phyloP scores from a whole-genome alignment of 2,113 vertebrate genomes.

The Amphiprion ocellaris region DNA sequence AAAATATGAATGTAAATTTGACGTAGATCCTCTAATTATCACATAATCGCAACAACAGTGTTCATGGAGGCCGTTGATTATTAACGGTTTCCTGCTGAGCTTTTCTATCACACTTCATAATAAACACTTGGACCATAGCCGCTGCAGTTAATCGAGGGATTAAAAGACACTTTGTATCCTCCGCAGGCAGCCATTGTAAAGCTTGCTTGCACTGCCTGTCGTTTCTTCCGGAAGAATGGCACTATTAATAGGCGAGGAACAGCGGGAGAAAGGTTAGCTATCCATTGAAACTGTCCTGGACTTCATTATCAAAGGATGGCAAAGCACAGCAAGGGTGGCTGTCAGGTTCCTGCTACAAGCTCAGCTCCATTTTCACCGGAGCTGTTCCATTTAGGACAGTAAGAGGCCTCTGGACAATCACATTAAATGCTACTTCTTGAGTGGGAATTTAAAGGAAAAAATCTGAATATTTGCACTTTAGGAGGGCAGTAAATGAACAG shows the following conservation, averaged over 20 bases:
- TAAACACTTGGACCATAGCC: neutral
- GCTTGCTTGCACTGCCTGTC: slow-evolving; percentile 30
- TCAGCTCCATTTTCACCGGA: neutral
- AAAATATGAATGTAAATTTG: neutral
- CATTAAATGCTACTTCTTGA: slow-evolving; percentile 10
- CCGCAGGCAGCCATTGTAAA: slow-evolving; percentile 39
- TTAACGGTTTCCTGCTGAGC: neutral
- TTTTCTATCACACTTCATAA: slow-evolving; percentile 20
- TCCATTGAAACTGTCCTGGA: slow-evolving; percentile 61
- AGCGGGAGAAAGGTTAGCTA: slow-evolving; percentile 70
- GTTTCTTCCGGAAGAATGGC: slow-evolving; percentile 45
- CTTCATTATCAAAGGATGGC: slow-evolving; percentile 56
- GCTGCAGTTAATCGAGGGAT: slow-evolving; percentile 37
- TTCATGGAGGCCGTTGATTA: slow-evolving; percentile 23
- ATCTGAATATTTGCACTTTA: neutral
- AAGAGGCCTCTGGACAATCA: slow-evolving; percentile 3
- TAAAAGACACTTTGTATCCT: slow-evolving; percentile 35
- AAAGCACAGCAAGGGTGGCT: slow-evolving; percentile 18
- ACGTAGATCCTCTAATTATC: slow-evolving; percentile 3
- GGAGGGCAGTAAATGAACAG: neutral
- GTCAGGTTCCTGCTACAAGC: slow-evolving; percentile 12
- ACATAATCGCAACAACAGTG: neutral
- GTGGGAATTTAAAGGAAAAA: neutral
- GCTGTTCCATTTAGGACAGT: slow-evolving; percentile 2
- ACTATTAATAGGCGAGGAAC: slow-evolving; percentile 67